Evolutionary conservation across 2,113 vertebrate genomes (phyloP).

Genomic region (Eidolon helvum): DNA sequence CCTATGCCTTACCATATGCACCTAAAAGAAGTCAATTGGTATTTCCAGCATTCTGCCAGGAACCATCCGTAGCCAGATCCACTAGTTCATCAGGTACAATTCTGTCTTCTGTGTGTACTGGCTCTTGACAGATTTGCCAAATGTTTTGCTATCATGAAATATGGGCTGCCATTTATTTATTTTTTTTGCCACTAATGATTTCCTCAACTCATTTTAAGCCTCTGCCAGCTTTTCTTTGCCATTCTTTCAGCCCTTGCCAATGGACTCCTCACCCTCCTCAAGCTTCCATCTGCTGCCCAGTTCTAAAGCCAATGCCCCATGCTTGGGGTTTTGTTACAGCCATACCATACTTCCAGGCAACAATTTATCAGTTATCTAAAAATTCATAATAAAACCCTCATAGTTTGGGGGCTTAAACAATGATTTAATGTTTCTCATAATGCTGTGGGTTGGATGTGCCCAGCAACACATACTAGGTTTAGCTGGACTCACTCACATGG

Average conservation of each 20-base stretch:
- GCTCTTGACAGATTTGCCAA: conserved; percentile 42
- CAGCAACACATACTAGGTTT: background rate
- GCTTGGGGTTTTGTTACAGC: background rate
- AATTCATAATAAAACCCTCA: background rate
- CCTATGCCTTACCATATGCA: background rate
- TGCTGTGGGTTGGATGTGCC: background rate
- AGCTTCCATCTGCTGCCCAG: conserved; percentile 55
- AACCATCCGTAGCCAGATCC: background rate
- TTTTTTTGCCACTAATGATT: conserved; percentile 50
- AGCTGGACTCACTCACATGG: background rate
- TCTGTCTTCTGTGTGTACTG: background rate
- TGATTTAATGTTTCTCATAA: background rate
- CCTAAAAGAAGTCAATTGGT: background rate
- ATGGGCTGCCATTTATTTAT: conserved; percentile 6
- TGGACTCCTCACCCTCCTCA: background rate
- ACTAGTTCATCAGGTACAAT: background rate
- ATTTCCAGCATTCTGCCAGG: background rate
- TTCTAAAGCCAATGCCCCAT: conserved; percentile 43
- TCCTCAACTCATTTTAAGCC: conserved; percentile 12
- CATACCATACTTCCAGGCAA: background rate
- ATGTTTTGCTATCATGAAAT: conserved; percentile 56
- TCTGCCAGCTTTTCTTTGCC: conserved; percentile 43
- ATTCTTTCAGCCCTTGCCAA: conserved; percentile 46
- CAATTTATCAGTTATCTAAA: background rate
- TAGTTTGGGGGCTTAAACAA: background rate